Evolutionary conservation across 1,140 invertebrate species (phyloP).

Genomic region (Drosophila rhopaloa): DNA sequence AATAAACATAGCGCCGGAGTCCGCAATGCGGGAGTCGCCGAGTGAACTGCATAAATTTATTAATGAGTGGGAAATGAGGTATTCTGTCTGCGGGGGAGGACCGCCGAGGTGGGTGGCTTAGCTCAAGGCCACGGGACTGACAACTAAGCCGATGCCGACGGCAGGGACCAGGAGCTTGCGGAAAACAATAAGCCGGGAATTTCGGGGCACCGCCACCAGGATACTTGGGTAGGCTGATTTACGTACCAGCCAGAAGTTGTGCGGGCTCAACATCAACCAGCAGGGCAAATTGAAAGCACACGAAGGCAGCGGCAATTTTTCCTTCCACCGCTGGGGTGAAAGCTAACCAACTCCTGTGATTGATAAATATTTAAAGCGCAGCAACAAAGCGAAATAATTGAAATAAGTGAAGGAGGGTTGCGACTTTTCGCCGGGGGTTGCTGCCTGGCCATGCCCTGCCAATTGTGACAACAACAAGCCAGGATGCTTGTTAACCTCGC

Average conservation of each 20-base stretch:
- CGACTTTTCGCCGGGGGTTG: conserved; percentile 13
- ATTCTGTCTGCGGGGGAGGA: conserved; percentile 39
- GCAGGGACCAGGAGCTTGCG: conserved; percentile 28
- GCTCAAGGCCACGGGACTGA: conserved; percentile 55
- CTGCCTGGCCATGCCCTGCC: conserved; percentile 26
- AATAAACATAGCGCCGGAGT: conserved; percentile 69
- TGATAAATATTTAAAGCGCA: conserved; percentile 83
- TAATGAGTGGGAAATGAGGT: conserved; percentile 80
- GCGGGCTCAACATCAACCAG: conserved; percentile 36
- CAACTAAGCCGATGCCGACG: conserved; percentile 43
- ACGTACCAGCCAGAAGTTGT: conserved; percentile 43
- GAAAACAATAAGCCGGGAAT: conserved; percentile 60
- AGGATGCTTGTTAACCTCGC: conserved; percentile 55
- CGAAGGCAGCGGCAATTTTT: conserved; percentile 57
- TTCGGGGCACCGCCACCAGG: conserved; percentile 28
- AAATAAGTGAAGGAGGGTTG: conserved; percentile 76
- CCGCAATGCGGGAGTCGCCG: conserved; percentile 32
- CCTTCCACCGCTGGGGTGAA: conserved; percentile 9
- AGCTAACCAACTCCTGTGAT: conserved; percentile 74
- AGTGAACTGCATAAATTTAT: conserved; percentile 74
- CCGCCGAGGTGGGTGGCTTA: conserved; percentile 24
- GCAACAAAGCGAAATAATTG: conserved; percentile 82
- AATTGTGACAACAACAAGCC: conserved; percentile 69
- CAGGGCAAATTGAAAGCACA: conserved; percentile 71
- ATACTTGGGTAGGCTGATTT: conserved; percentile 57